Evolutionary conservation across 2,797 vertebrate species (phyloP), one percentile per base, ranked within the genome.

Genomic region (Prionace glauca): DNA sequence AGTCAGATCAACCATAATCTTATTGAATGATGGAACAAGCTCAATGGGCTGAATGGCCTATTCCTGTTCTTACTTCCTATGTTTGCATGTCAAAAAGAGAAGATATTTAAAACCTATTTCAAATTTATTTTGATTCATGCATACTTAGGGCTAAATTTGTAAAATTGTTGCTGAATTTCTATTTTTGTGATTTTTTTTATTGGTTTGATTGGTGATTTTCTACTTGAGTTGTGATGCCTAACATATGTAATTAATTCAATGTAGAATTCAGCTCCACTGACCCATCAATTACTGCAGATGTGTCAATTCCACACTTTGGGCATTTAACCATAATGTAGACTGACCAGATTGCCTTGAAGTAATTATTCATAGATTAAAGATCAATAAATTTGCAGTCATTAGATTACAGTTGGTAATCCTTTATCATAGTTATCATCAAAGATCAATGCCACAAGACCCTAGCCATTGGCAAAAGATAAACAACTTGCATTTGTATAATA

Each of bases 181-280:
- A 22, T 94, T 72, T 36, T 94, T 29, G 24, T 94, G 92, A 41
- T 90, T 26, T 45, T 90, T 29, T 60, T 94, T 94, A 72, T 94
- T 50, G 18, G 69, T 94, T 72, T 94, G 72, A 72, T 72, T 94
- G 67, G 67, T 41, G 36, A 72, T 94, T 50, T 94, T 72, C 67
- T 94, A 45, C 67, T 94, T 72, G 92, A 67, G 67, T 29, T 8
- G 24, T 50, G 41, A 72, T 72, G 69, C 67, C 26, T 72, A 71
- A 45, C 22, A 72, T 12, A 41, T 41, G 20, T 72, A 72, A 94
- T 94, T 94, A 72, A 72, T 94, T 72, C 26, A 50, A 50, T 72
- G 92, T 72, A 50, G 50, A 71, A 94, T 94, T 94, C 69, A 45
- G 12, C 92, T 72, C 36, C 32, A 60, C 60, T 65, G 60, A 91